Evolutionary conservation across 2,113 vertebrate species (phyloP).

Genomic region (Aepyceros melampus): DNA sequence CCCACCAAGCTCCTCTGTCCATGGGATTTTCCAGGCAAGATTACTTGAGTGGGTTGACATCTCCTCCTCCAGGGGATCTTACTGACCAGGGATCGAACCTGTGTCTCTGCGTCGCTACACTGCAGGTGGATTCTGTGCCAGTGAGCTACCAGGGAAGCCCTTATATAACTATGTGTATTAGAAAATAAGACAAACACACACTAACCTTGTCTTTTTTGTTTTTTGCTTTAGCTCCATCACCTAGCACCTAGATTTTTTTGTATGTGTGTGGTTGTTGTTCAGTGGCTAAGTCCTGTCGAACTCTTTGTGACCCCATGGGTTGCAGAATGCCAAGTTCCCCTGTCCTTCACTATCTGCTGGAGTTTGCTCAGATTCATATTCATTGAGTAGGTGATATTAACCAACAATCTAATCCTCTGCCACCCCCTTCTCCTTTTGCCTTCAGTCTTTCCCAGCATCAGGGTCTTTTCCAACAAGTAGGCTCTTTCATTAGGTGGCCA

Average conservation of each 20-base stretch:
- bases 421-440: not conserved
- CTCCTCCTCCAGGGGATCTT: not conserved
- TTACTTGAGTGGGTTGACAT: not conserved
- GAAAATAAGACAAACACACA: not conserved
- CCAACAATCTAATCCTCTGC: not conserved
- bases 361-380: not conserved
- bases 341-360: not conserved
- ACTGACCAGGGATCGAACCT: not conserved
- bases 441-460: not conserved
- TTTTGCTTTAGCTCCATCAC: not conserved
- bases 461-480: not conserved
- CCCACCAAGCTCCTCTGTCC: not conserved
- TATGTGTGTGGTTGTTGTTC: not conserved
- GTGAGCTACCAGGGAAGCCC: not conserved
- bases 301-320: fast-evolving
- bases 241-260: not conserved
- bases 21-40: not conserved
- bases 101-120: not conserved
- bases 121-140: not conserved
- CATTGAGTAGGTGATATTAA: not conserved
- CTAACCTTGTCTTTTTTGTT: not conserved
- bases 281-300: not conserved
- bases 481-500: not conserved
- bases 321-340: not conserved
- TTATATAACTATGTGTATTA: not conserved